phyloP scores from a whole-genome alignment of 2,888 invertebrate species.

The Tryphoninae sp. region DNA sequence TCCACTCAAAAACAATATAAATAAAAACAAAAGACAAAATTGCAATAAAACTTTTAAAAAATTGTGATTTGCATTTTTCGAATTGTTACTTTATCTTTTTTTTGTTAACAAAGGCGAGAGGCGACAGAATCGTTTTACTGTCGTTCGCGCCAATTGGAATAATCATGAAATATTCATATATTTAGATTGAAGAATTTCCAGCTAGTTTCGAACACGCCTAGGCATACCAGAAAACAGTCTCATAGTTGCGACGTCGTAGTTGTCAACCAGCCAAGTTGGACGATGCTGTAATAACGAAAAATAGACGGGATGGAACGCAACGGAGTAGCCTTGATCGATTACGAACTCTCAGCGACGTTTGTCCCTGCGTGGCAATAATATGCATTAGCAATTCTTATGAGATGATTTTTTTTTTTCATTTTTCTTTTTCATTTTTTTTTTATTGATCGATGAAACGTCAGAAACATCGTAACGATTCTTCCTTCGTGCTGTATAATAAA shows the following conservation, averaged over 20 bases:
- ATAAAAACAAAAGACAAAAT: neutral
- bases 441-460: constrained; percentile 30
- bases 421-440: constrained; percentile 13
- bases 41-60: neutral
- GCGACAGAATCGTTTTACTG: neutral
- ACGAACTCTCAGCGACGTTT: constrained; percentile 45
- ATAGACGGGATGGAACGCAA: constrained; percentile 39
- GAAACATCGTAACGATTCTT: neutral
- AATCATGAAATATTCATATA: constrained; percentile 38
- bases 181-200: constrained; percentile 41
- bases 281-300: constrained; percentile 58
- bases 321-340: constrained; percentile 55
- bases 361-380: constrained; percentile 34
- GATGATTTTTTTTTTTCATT: constrained; percentile 35
- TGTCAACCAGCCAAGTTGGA: constrained; percentile 20
- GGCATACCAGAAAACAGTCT: constrained; percentile 35
- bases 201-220: constrained; percentile 37
- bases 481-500: constrained; percentile 7
- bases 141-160: neutral
- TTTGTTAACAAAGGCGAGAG: neutral
- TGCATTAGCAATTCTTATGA: constrained; percentile 62
- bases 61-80: neutral
- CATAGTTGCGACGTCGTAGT: constrained; percentile 10
- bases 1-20: neutral
- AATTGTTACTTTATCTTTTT: too few relatives aligned